These are phyloP conservation scores for Hydrophis major DNA, from an alignment of 2,797 vertebrate genomes.

Conservation along the genomic window DNA sequence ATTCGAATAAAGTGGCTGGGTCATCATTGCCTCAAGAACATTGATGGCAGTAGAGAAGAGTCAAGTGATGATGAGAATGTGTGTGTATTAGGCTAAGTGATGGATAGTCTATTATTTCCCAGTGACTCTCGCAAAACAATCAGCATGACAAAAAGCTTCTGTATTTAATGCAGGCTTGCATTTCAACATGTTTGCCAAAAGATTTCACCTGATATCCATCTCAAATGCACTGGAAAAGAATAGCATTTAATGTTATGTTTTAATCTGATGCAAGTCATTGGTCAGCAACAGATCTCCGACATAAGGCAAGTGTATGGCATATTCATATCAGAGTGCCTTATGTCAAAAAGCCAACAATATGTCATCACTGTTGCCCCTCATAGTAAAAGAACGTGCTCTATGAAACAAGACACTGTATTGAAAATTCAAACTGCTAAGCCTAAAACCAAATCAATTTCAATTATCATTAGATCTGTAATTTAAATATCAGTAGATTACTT, in stretches of 20 bases:
- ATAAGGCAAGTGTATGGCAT: constrained; percentile 70
- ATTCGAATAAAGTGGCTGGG: constrained; percentile 69
- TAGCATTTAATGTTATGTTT: constrained; percentile 54
- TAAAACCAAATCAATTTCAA: constrained; percentile 70
- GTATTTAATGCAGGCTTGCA: constrained; percentile 70
- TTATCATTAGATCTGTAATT: constrained; percentile 66
- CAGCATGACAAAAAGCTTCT: constrained; percentile 69
- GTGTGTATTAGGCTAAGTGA: constrained; percentile 61
- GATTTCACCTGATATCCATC: constrained; percentile 70
- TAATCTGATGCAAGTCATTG: constrained; percentile 70
- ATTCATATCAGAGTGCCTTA: constrained; percentile 79
- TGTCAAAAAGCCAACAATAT: constrained; percentile 67
- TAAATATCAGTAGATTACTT: constrained; percentile 64
- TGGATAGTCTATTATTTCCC: constrained; percentile 66
- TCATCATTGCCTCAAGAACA: constrained; percentile 72
- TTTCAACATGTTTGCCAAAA: constrained; percentile 67
- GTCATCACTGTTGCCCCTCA: constrained; percentile 66
- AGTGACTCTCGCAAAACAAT: constrained; percentile 66
- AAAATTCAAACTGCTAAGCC: constrained; percentile 72
- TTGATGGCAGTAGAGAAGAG: constrained; percentile 64
- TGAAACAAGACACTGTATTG: constrained; percentile 64
- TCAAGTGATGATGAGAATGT: constrained; percentile 62
- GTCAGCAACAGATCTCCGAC: constrained; percentile 66
- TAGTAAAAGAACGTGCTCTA: constrained; percentile 64
- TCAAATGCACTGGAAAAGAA: constrained; percentile 70